Evolutionary conservation across 2,797 vertebrate species (phyloP).

Genomic region (Gorsachius magnificus): DNA sequence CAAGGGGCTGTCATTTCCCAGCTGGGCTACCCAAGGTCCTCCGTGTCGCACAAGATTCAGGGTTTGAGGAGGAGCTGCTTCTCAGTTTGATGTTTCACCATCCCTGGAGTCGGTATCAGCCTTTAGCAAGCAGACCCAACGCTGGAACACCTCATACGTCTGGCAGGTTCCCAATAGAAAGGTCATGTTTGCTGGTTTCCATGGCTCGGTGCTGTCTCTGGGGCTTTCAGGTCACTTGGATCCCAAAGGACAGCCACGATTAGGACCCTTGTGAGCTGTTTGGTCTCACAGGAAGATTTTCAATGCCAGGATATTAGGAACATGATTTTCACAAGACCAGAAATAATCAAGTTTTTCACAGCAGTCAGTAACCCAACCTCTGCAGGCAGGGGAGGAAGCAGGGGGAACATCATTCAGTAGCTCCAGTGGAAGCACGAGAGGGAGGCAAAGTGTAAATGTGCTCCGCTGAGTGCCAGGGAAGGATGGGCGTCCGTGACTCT

Average conservation of each 20-base stretch:
- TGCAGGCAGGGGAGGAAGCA: background rate
- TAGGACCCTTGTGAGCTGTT: background rate
- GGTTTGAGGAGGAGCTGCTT: background rate
- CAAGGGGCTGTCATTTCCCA: background rate
- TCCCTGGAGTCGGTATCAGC: background rate
- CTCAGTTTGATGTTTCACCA: background rate
- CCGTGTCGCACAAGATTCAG: background rate
- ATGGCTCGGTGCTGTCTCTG: background rate
- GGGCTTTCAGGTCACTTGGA: background rate
- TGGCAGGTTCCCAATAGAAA: constrained; percentile 21
- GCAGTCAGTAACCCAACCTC: background rate
- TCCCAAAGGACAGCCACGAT: background rate
- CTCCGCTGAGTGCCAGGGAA: background rate
- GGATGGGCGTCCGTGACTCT: background rate
- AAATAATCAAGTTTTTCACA: background rate
- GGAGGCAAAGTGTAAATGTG: background rate
- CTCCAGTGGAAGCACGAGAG: background rate
- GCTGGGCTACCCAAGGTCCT: background rate
- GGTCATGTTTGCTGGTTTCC: background rate
- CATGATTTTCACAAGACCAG: background rate
- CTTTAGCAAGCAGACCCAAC: background rate
- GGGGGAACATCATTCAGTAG: background rate
- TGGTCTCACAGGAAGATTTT: background rate
- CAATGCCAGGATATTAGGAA: background rate
- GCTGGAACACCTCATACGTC: background rate